Percentiles rank a stretch among this genome's conserved stretches.
Evolutionary conservation across 2,797 vertebrate genomes (phyloP).

Genomic region (Adelosebastes latens): DNA sequence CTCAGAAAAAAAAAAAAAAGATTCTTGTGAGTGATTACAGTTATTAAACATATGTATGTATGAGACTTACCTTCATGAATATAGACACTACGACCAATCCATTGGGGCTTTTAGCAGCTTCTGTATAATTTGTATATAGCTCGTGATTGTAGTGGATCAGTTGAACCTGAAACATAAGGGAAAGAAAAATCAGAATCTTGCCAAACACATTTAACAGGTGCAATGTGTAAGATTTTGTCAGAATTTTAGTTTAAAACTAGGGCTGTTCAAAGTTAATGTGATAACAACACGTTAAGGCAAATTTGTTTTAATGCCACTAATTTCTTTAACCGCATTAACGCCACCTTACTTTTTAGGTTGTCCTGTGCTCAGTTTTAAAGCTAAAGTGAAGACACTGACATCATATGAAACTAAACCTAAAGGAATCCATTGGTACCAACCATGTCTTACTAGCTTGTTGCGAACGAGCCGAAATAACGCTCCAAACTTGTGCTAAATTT

Average conservation of each 20-base stretch:
- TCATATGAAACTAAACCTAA: too few species aligned
- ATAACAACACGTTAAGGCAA: too few species aligned
- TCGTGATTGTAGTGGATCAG: slow-evolving; percentile 99
- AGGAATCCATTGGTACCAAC: too few species aligned
- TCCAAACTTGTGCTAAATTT: too few species aligned
- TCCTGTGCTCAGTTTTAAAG: too few species aligned
- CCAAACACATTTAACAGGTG: not conserved
- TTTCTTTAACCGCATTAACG: too few species aligned
- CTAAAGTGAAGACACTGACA: too few species aligned
- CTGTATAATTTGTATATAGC: slow-evolving; percentile 96
- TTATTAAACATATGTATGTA: not conserved
- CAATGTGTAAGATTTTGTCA: rapidly evolving
- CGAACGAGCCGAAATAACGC: too few species aligned
- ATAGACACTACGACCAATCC: slow-evolving; percentile 98
- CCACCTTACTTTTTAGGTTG: too few species aligned
- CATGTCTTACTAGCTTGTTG: too few species aligned
- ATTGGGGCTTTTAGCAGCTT: slow-evolving; percentile 98
- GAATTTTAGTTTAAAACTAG: not conserved
- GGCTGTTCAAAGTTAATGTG: too few species aligned
- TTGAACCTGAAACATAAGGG: slow-evolving; percentile 87
- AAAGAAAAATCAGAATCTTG: not conserved
- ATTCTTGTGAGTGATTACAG: not conserved
- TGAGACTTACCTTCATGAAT: slow-evolving; percentile 96
- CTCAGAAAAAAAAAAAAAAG: not conserved
- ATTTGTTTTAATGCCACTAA: too few species aligned